Evolutionary conservation across 2,888 invertebrate species (phyloP).

Genomic region (Bembecia ichneumoniformis): DNA sequence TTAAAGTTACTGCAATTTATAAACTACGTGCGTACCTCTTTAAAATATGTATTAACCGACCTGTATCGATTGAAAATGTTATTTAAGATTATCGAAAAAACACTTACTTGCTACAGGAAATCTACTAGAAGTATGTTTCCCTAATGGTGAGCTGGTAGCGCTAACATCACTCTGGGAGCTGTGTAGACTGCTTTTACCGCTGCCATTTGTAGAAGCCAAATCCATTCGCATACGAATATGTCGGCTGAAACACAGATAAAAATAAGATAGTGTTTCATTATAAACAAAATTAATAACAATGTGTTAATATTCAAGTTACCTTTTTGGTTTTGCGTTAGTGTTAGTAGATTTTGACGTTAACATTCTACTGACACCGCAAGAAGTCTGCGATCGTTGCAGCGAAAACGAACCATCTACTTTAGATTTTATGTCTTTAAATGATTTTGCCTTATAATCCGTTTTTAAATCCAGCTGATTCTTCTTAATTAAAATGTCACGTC

Average conservation of each 20-base stretch:
- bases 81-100: not conserved
- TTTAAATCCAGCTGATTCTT: constrained; percentile 80
- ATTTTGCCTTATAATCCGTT: constrained; percentile 78
- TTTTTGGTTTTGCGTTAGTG: constrained; percentile 60
- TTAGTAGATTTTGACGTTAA: constrained; percentile 57
- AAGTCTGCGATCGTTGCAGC: constrained; percentile 62
- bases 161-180: constrained; percentile 82
- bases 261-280: not conserved
- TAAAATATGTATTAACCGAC: too few relatives aligned
- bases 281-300: not conserved
- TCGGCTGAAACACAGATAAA: constrained; percentile 32
- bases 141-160: constrained; percentile 69
- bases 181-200: constrained; percentile 73
- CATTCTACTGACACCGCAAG: constrained; percentile 62
- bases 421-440: constrained; percentile 90
- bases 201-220: constrained; percentile 62
- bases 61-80: too few relatives aligned
- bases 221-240: constrained; percentile 70
- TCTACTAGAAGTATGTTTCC: constrained; percentile 65
- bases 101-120: constrained; percentile 56
- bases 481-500: constrained; percentile 77
- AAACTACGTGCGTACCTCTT: too few relatives aligned
- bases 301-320: constrained; percentile 26
- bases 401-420: constrained; percentile 77
- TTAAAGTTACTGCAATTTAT: too few relatives aligned